Conservation (phyloP, 2,888 invertebrate genomes). For the Tachina grossa region DNA sequence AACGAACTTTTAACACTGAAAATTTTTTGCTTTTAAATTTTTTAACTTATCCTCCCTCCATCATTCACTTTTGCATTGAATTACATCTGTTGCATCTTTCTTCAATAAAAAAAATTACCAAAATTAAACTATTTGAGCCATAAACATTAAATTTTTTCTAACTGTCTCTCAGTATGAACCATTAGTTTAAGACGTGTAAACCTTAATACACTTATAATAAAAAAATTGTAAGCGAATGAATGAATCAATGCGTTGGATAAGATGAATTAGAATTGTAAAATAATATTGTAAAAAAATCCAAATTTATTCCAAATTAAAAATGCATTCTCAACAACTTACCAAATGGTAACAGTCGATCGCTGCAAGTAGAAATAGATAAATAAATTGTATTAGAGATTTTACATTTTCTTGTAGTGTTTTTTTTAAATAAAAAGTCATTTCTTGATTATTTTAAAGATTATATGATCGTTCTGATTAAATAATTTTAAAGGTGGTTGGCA, state of each 20-base stretch:
- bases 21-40: too few relatives aligned
- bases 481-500: conserved; percentile 23
- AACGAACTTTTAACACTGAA: too few relatives aligned
- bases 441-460: background rate
- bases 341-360: conserved; percentile 19
- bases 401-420: background rate
- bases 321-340: conserved; percentile 45
- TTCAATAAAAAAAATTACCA: too few relatives aligned
- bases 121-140: too few relatives aligned
- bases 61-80: too few relatives aligned
- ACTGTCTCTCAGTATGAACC: background rate
- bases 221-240: conserved; percentile 35
- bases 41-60: too few relatives aligned
- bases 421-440: background rate
- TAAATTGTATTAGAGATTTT: background rate
- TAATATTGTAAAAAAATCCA: background rate
- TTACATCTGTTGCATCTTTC: too few relatives aligned
- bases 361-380: conserved; percentile 30
- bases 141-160: background rate
- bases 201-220: background rate
- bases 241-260: conserved; percentile 44
- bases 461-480: conserved; percentile 30
- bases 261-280: conserved; percentile 51
- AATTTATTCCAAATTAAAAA: conserved; percentile 19
- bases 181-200: background rate